Evolutionary conservation across 2,888 invertebrate genomes (phyloP).

Genomic region (Anticlea derivata): DNA sequence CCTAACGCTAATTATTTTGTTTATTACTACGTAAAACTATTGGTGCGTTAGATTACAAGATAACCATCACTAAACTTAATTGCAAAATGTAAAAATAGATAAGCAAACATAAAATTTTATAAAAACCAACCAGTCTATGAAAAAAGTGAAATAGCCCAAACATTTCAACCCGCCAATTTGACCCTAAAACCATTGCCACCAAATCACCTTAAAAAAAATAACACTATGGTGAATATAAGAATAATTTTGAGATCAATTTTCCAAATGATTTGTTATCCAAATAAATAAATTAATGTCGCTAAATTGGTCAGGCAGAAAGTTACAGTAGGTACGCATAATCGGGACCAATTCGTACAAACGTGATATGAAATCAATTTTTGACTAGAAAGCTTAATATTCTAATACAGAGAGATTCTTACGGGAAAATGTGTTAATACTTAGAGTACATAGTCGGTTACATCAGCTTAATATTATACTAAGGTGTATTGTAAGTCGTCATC

Average conservation of each 20-base stretch:
- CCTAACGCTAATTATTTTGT: neutral
- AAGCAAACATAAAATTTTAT: slow-evolving; percentile 22
- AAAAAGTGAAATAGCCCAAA: slow-evolving; percentile 23
- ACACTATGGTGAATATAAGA: slow-evolving; percentile 11
- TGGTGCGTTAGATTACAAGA: slow-evolving; percentile 36
- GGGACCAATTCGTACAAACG: slow-evolving; percentile 45
- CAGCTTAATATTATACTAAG: slow-evolving; percentile 64
- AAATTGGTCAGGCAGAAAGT: slow-evolving; percentile 24
- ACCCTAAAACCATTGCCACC: slow-evolving; percentile 10
- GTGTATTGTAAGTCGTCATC: slow-evolving; percentile 57
- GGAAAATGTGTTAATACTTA: slow-evolving; percentile 77
- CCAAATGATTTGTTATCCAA: slow-evolving; percentile 17
- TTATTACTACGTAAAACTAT: slow-evolving; percentile 29
- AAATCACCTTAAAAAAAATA: slow-evolving; percentile 14
- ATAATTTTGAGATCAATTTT: slow-evolving; percentile 38
- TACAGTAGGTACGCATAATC: slow-evolving; percentile 16
- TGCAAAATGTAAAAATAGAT: slow-evolving; percentile 23
- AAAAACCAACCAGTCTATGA: slow-evolving; percentile 32
- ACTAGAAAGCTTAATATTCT: slow-evolving; percentile 78
- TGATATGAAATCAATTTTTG: slow-evolving; percentile 74
- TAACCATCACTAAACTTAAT: slow-evolving; percentile 31
- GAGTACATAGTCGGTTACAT: slow-evolving; percentile 57
- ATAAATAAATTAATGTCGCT: slow-evolving; percentile 18
- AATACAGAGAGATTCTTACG: slow-evolving; percentile 81
- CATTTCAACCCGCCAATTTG: slow-evolving; percentile 17